Evolutionary conservation across 2,888 invertebrate species (phyloP).

Genomic region (Osmoderma eremita): DNA sequence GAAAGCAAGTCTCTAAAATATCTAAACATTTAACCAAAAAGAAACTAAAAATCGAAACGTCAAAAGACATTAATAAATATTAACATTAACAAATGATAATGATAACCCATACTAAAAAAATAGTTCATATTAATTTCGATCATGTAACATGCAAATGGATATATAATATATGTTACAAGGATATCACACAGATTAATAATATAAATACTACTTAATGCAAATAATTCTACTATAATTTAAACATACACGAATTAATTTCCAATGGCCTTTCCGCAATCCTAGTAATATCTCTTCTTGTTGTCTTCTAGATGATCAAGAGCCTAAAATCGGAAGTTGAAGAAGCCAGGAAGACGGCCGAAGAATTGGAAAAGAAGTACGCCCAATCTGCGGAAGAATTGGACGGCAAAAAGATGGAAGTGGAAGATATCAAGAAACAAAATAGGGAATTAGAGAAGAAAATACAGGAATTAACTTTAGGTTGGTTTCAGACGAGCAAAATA

Average conservation of each 20-base stretch:
- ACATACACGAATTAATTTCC: too few species aligned
- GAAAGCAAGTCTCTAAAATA: background rate
- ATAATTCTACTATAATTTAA: too few species aligned
- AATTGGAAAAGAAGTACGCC: constrained; percentile 82
- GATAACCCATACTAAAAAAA: too few species aligned
- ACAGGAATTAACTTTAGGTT: constrained; percentile 69
- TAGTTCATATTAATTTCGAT: too few species aligned
- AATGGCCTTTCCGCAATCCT: too few species aligned
- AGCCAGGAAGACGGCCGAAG: constrained; percentile 81
- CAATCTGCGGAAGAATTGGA: constrained; percentile 81
- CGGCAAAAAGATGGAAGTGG: constrained; percentile 77
- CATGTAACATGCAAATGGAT: too few species aligned
- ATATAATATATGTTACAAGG: too few species aligned
- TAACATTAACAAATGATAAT: too few species aligned
- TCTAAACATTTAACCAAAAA: background rate
- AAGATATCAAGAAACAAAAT: constrained; percentile 82
- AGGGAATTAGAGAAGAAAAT: constrained; percentile 80
- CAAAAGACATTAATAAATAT: too few species aligned
- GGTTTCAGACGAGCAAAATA: background rate
- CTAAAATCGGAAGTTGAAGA: constrained; percentile 80
- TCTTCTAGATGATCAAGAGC: constrained; percentile 68
- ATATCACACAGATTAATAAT: too few species aligned
- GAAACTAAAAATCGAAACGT: too few species aligned
- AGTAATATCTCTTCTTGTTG: background rate
- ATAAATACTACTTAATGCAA: too few species aligned